Percentiles rank a stretch among this genome's conserved stretches.
Conservation (phyloP, 2,888 invertebrate species). For the Zhuqinia jingwanae region DNA sequence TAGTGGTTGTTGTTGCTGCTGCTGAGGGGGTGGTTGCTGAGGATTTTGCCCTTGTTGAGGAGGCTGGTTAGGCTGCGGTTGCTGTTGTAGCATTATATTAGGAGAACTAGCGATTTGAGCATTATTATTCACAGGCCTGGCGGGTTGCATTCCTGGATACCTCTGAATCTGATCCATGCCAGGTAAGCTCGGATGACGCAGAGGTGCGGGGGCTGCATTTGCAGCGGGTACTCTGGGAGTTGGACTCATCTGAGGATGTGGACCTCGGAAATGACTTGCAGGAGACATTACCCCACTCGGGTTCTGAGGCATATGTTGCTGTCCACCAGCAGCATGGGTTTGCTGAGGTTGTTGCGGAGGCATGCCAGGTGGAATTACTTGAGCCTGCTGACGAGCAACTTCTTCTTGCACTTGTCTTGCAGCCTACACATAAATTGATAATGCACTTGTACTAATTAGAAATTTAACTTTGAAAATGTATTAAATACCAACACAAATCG, state of each 20-base stretch:
- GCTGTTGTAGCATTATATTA: conserved; percentile 74
- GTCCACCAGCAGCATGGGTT: conserved; percentile 81
- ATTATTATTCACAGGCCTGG: conserved; percentile 79
- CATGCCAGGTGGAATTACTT: conserved; percentile 85
- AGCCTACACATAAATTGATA: conserved; percentile 73
- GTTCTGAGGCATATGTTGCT: conserved; percentile 83
- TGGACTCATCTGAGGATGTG: conserved; percentile 78
- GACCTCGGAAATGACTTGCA: conserved; percentile 77
- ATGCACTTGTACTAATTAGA: not conserved
- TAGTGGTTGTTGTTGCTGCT: conserved; percentile 63
- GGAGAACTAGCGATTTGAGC: conserved; percentile 64
- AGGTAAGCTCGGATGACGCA: conserved; percentile 78
- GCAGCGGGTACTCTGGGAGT: conserved; percentile 71
- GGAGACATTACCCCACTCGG: conserved; percentile 80
- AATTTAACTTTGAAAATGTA: too few relatives aligned
- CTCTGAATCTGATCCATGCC: conserved; percentile 82
- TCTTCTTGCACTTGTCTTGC: conserved; percentile 89
- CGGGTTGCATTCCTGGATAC: conserved; percentile 81
- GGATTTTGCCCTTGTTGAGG: conserved; percentile 69
- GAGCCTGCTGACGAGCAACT: conserved; percentile 92
- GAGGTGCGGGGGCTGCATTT: conserved; percentile 67
- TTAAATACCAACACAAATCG: not conserved
- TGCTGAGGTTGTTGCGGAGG: conserved; percentile 78
- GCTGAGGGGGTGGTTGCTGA: conserved; percentile 66
- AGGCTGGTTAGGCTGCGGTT: conserved; percentile 63